Base-by-base conservation (phyloP, 2,113 vertebrate genomes). In the Ophiodon elongatus region DNA sequence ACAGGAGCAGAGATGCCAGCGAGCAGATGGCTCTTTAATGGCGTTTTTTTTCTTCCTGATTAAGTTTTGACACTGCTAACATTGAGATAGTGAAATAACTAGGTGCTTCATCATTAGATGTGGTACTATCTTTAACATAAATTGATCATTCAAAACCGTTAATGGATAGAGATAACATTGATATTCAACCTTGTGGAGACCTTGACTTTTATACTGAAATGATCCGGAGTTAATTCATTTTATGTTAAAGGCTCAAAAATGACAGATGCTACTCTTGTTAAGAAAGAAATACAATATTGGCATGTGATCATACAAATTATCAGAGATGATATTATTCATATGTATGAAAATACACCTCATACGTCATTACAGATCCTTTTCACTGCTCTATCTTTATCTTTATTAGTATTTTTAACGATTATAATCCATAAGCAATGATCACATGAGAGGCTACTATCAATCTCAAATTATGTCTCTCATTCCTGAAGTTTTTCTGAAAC, bases 1-100 rank as follows among this genome's bases (percentile, higher is more conserved):
- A 83, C 73, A 71, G 67, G 39, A 75, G 54, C 50, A 77, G 69
- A 65, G 79, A 76, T 79, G 73, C 52, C 77, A 86, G 66, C 2
- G 1, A 73, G 57, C 79, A 78, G 73, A 88, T 50, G 68, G 73
- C 64, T 82, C 47, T 47, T 6, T 71, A 29, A 84, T 8, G 31
- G 37, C 11, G 4, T 43, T 41, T 71, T 72, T 50, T 0, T 52
- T n/a, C n/a, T n/a, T n/a, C n/a, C 33, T 59, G 73, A 65, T 83
- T 33, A 75, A 2, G 45, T 5, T 70, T 52, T 70, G 57, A 68
- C 70, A 31, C 6, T 17, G 64, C 41, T 39, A 0, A 52, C 25
- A 41, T 4, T 54, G 15, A 62, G 27, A 70, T 50, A 31, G 13
- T 64, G 27, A 50, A 37, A 69, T 39, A n/a, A 21, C 29, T n/a